Evolutionary conservation across 1,140 invertebrate genomes (phyloP).

Genomic region (Sweltsa coloradensis): DNA sequence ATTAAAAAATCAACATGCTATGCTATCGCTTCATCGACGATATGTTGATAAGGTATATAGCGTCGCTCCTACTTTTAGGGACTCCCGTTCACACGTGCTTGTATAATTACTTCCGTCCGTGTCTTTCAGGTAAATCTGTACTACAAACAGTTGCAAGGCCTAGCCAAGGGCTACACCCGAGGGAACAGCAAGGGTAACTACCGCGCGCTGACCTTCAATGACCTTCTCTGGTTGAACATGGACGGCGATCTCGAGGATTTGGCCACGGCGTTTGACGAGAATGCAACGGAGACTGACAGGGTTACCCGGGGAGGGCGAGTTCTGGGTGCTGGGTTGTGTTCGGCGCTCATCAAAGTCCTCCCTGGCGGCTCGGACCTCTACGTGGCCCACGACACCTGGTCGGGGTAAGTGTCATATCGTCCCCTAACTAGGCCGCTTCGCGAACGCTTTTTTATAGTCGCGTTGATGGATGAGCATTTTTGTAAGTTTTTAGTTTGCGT

Average conservation of each 20-base stretch:
- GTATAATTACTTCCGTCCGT: not conserved
- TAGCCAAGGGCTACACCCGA: slow-evolving; percentile 30
- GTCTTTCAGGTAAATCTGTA: slow-evolving; percentile 13
- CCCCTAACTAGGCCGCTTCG: not conserved
- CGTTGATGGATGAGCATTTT: not conserved
- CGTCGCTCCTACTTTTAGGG: not conserved
- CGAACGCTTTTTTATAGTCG: not conserved
- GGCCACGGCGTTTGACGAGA: slow-evolving; percentile 22
- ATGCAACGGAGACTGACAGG: not conserved
- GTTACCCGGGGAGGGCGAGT: slow-evolving; percentile 13
- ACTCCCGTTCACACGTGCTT: not conserved
- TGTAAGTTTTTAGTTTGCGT: not conserved
- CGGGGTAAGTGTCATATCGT: slow-evolving; percentile 19
- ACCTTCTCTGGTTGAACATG: slow-evolving; percentile 27
- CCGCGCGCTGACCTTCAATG: not conserved
- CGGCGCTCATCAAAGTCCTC: slow-evolving; percentile 38
- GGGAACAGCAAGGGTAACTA: not conserved
- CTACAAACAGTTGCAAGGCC: slow-evolving; percentile 31
- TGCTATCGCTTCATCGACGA: not conserved
- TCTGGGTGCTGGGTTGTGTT: slow-evolving; percentile 18
- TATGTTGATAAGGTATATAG: not conserved
- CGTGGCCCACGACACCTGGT: slow-evolving; percentile 53
- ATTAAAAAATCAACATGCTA: not conserved
- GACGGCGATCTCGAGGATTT: slow-evolving; percentile 50
- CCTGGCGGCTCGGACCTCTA: slow-evolving; percentile 41